Percentiles rank a stretch among this genome's conserved stretches.
phyloP scores from a whole-genome alignment of 2,113 vertebrate species.

The Megaceryle maxima region DNA sequence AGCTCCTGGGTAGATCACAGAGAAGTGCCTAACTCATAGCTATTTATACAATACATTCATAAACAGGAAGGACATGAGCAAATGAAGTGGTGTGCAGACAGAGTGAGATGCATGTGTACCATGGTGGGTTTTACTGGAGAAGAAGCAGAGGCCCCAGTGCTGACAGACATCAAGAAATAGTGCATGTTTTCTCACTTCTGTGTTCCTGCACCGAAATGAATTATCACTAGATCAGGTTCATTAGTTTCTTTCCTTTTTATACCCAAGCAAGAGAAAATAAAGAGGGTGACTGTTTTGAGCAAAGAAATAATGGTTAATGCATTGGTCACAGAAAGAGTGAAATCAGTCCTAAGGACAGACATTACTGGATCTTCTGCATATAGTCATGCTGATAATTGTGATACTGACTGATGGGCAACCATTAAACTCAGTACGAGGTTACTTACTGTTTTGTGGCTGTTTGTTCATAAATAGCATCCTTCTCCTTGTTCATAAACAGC shows the following conservation, averaged over 20 bases:
- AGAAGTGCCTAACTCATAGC: neutral
- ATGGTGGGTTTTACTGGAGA: neutral
- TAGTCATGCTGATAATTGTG: neutral
- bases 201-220: neutral
- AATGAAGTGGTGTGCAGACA: rapidly evolving
- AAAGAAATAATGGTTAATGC: neutral
- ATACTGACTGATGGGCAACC: neutral
- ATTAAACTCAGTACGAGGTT: neutral
- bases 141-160: neutral
- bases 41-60: neutral
- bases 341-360: neutral
- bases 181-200: neutral
- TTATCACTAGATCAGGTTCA: neutral
- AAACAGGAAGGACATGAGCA: neutral
- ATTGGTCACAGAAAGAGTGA: neutral
- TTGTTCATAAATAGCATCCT: no score
- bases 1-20: neutral
- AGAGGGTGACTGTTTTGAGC: neutral
- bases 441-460: neutral
- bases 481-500: neutral
- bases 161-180: neutral
- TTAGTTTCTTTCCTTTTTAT: neutral
- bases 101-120: neutral
- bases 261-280: neutral
- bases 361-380: neutral